Conservation (phyloP, 2,888 invertebrate genomes). For the Pseudococcus longispinus region DNA sequence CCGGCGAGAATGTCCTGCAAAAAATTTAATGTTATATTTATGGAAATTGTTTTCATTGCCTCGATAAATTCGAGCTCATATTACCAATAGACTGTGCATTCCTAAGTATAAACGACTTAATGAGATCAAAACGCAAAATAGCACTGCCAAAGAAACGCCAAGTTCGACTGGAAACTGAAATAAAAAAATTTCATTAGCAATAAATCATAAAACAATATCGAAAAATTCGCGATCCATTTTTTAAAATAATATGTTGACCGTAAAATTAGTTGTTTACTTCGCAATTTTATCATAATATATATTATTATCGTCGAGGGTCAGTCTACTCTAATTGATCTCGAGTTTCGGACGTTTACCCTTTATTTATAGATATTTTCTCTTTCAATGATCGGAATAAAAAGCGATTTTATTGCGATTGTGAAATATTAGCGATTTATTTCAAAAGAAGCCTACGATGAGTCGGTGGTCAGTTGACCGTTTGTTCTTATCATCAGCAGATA, state of each 20-base stretch:
- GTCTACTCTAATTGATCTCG: background rate
- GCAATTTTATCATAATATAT: background rate
- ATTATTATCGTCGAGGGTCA: background rate
- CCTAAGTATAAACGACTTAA: slow-evolving; percentile 87
- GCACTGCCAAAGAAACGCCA: slow-evolving; percentile 64
- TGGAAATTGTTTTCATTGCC: background rate
- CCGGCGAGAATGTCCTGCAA: slow-evolving; percentile 84
- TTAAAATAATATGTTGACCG: background rate
- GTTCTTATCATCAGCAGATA: too few species aligned
- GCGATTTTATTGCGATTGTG: background rate
- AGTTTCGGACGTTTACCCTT: background rate
- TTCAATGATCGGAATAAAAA: background rate
- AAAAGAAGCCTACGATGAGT: too few species aligned
- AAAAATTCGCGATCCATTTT: background rate
- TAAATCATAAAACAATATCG: background rate
- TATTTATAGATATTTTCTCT: background rate
- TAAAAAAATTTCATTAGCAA: background rate
- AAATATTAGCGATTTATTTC: background rate
- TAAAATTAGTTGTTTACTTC: background rate
- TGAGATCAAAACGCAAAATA: slow-evolving; percentile 78
- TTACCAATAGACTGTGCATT: slow-evolving; percentile 89
- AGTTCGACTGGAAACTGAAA: slow-evolving; percentile 64
- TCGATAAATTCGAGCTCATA: slow-evolving; percentile 61
- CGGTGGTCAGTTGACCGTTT: too few species aligned
- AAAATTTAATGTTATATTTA: background rate